These are phyloP conservation scores for Meda fulgida DNA, from an alignment of 2,797 vertebrate species.

Conservation along the genomic window DNA sequence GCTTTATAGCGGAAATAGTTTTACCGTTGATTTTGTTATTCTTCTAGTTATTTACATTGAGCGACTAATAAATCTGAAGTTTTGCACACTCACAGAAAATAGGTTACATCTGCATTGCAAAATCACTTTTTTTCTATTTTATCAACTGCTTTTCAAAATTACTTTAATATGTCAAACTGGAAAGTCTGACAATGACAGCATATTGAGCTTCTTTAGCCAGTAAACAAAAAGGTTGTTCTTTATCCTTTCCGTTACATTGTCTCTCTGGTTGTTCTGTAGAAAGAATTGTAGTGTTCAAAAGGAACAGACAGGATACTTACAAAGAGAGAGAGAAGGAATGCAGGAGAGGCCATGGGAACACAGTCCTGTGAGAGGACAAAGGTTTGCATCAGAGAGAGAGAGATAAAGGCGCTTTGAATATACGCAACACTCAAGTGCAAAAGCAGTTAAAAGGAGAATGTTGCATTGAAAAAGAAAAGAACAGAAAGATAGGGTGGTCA, in stretches of 20 bases:
- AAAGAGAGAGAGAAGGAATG: constrained; percentile 99
- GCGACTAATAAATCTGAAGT: background rate
- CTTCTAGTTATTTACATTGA: background rate
- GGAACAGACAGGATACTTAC: constrained; percentile 85
- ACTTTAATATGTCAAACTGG: background rate
- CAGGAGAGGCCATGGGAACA: constrained; percentile 99
- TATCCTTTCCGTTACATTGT: background rate
- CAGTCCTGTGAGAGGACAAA: constrained; percentile 93
- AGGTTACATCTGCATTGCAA: no score
- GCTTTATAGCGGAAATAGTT: no score
- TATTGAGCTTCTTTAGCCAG: background rate
- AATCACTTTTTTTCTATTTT: background rate
- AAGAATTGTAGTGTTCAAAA: background rate
- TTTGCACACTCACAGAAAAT: background rate
- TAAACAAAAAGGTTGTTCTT: background rate
- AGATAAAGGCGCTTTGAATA: constrained; percentile 65
- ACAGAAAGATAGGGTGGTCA: background rate
- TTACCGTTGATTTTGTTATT: background rate
- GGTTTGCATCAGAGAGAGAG: constrained; percentile 59
- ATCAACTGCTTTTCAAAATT: background rate
- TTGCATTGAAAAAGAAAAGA: background rate
- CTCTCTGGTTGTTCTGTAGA: background rate
- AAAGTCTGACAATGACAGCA: background rate
- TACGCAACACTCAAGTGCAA: constrained; percentile 63
- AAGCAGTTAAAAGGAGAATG: constrained; percentile 3